Conservation (phyloP, 2,113 vertebrate genomes). For the Microtus montanus region DNA sequence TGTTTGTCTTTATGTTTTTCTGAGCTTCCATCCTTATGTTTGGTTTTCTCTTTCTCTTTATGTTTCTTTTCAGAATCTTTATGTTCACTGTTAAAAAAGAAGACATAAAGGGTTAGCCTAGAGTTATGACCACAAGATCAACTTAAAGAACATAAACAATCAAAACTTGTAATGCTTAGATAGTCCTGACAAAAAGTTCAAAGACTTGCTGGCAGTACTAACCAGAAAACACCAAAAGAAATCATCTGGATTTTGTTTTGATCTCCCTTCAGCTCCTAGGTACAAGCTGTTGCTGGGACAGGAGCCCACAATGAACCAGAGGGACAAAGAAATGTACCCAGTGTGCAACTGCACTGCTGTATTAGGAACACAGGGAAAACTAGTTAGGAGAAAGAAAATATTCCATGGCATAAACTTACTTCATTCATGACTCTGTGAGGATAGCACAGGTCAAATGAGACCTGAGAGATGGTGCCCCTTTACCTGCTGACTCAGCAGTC, state of each 20-base stretch:
- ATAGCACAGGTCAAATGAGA: background rate
- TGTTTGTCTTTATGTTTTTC: slow-evolving; percentile 94
- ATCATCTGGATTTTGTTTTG: background rate
- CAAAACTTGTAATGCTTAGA: slow-evolving; percentile 44
- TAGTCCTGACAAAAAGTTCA: slow-evolving; percentile 60
- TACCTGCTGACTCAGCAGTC: background rate
- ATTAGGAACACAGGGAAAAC: background rate
- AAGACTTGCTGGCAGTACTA: background rate
- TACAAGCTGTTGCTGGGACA: background rate
- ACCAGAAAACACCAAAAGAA: background rate
- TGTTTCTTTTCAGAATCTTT: slow-evolving; percentile 98
- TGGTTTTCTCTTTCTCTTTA: slow-evolving; percentile 94
- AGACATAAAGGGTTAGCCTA: slow-evolving; percentile 74
- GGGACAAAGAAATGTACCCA: background rate
- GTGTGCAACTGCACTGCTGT: background rate
- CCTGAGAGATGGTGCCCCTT: no score
- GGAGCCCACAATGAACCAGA: background rate
- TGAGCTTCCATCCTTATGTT: slow-evolving; percentile 93
- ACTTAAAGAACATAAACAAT: slow-evolving; percentile 53
- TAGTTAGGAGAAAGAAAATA: background rate
- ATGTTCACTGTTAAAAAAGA: slow-evolving; percentile 90
- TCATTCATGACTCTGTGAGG: background rate
- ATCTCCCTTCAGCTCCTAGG: background rate
- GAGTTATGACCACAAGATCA: slow-evolving; percentile 56
- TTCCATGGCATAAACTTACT: background rate